Evolutionary conservation across 2,888 invertebrate genomes (phyloP), one percentile per base, ranked within the genome.

Genomic region (Prenolepis imparis): DNA sequence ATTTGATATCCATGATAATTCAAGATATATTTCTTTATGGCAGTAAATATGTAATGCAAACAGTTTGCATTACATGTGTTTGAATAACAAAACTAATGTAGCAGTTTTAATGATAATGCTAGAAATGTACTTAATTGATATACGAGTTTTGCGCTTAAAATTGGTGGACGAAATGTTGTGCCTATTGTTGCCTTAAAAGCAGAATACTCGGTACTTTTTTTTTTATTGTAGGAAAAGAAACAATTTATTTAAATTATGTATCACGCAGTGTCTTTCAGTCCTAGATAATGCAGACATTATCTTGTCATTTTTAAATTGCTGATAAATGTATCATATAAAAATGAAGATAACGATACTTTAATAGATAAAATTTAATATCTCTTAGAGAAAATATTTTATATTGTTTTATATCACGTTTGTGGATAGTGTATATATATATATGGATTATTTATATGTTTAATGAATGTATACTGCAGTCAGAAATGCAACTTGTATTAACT

Each of bases 301-400:
- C 28, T 15, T 55, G 24, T 67, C 12, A 44, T 36, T 21, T 64
- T 75, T 36, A 32, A 64, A 75, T 28, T 48, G 18, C 36, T 44
- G 32, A n/a, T 44, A 48, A 63, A 63, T 63, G 9, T 18, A 66
- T 75, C 41, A 82, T 55, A 32, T 78, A n/a, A 28, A 85, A 91
- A 90, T 85, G 74, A 88, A 86, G 85, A 87, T 77, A 86, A 86
- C 73, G 84, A 82, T 66, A 84, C 67, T 83, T 89, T 84, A 84
- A 85, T 85, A 88, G 75, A 85, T 87, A 85, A n/a, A 85, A 73
- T 90, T 84, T 86, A 88, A 88, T 48, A 18, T 84, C 80, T 84
- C 82, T 89, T 89, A 91, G 88, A 91, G 89, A 91, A 92, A 91
- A 91, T 90, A 90, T 91, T 86, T 87, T 88, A 86, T 86, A 88